Base-by-base conservation (phyloP, 2,888 invertebrate species). In the Epirrhoe alternata region DNA sequence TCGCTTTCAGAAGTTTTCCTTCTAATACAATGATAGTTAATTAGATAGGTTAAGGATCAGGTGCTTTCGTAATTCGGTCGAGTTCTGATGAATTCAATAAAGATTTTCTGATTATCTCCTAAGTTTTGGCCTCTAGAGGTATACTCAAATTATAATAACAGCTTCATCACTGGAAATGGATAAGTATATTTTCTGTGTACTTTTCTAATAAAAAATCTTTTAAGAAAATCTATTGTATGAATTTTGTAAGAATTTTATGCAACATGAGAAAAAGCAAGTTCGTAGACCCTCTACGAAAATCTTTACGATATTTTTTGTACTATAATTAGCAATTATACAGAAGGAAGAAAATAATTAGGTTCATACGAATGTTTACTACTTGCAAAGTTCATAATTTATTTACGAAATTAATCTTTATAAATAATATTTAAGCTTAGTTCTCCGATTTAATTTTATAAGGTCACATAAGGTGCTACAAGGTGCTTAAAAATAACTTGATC, bases 11-110 rank as follows among this genome's bases (percentile, higher is more conserved):
- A 79, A 82, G 80, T 82, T 78, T 79, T 77, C 76, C 77, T 76
- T 68, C 71, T 74, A 76, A 87, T 75, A 72, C 77, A 78, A 86
- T 87, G 80, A 82, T 66, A 59, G 64, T 64, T 85, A 82, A 87
- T 83, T 84, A 80, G 81, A 82, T 86, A 84, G 80, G 78, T 83
- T 80, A 72, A 71, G 52, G 49, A 59, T 59, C 61, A 65, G 61
- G 64, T 59, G 59, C 64, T 66, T 62, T 67, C 66, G 69, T 68
- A 69, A 73, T 68, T 72, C 45, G 52, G 35, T 57, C 54, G 59
- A 33, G 55, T 71, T 67, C 55, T 74, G 53, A 52, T 60, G 38
- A 55, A 63, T 56, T 54, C 42, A 59, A 64, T 64, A 64, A 59
- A 54, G 47, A 58, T 57, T 56, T 50, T 49, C 52, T 64, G 53